Evolutionary conservation across 2,797 vertebrate genomes (phyloP).

Genomic region (Lithobates sylvaticus): DNA sequence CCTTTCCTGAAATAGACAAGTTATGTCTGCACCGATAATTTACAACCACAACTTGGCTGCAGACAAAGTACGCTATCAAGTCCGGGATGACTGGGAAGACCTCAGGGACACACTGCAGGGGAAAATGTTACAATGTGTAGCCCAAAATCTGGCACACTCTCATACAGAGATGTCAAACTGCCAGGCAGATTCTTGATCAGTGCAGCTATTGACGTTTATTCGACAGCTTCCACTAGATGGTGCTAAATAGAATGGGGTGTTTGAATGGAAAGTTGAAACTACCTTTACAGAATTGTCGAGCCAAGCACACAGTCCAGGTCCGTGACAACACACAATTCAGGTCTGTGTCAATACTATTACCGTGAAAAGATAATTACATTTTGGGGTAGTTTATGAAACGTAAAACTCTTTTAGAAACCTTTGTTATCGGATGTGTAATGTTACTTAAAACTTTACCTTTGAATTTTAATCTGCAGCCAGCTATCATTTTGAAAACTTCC

Average conservation of each 20-base stretch:
- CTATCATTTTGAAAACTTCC: no score
- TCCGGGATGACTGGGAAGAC: slow-evolving; percentile 29
- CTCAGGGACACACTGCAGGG: slow-evolving; percentile 2
- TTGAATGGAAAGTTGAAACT: neutral
- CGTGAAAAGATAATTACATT: no score
- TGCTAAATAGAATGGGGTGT: neutral
- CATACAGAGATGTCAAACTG: neutral
- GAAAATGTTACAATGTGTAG: slow-evolving; percentile 30
- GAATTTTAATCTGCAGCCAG: no score
- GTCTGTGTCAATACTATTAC: no score
- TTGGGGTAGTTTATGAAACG: no score
- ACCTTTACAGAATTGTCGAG: neutral
- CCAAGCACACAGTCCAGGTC: neutral
- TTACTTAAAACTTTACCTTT: no score
- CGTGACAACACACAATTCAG: no score
- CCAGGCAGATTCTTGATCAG: slow-evolving; percentile 46
- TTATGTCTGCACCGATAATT: slow-evolving; percentile 48
- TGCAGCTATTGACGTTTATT: neutral
- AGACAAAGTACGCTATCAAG: slow-evolving; percentile 9
- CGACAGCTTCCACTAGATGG: slow-evolving; percentile 4
- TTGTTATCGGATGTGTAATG: no score
- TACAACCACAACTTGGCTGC: slow-evolving; percentile 39
- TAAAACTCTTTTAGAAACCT: no score
- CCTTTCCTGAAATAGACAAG: slow-evolving; percentile 32
- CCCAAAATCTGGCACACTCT: slow-evolving; percentile 10